Evolutionary conservation across 2,797 vertebrate species (phyloP).

Genomic region (Sebastolobus altivelis): DNA sequence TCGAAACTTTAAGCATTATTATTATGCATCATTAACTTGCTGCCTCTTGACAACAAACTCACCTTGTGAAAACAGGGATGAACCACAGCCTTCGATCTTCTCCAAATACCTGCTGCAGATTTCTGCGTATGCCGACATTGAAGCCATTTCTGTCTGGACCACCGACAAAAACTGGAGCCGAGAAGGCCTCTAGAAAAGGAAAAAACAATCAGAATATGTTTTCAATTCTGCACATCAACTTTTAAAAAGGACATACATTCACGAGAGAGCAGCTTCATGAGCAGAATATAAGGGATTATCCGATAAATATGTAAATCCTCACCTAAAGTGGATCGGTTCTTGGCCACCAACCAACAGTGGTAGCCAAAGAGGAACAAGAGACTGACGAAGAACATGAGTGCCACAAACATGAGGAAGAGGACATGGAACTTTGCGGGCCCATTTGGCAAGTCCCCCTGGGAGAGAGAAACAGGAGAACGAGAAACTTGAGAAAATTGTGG

Average conservation of each 20-base stretch:
- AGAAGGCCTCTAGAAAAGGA: constrained; percentile 92
- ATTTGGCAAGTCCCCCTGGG: constrained; percentile 90
- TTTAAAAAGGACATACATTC: neutral
- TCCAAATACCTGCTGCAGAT: constrained; percentile 96
- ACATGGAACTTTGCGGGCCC: constrained; percentile 95
- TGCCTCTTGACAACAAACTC: constrained; percentile 38
- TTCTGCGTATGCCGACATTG: constrained; percentile 91
- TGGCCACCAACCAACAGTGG: constrained; percentile 97
- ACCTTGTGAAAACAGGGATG: constrained; percentile 94
- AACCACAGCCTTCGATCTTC: constrained; percentile 93
- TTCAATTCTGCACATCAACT: constrained; percentile 11
- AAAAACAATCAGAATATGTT: constrained; percentile 17
- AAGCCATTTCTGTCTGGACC: constrained; percentile 97
- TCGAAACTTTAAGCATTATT: neutral
- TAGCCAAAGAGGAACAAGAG: constrained; percentile 98
- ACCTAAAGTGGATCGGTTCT: constrained; percentile 98
- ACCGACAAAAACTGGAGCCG: constrained; percentile 91
- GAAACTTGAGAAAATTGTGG: constrained; percentile 26
- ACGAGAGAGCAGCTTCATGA: neutral
- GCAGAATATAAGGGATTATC: neutral
- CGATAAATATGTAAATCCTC: constrained; percentile 70
- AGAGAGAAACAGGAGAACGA: constrained; percentile 44
- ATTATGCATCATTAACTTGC: neutral
- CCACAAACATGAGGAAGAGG: constrained; percentile 97
- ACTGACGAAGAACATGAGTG: constrained; percentile 98